Percentiles rank a stretch among this genome's conserved stretches.
These are phyloP conservation scores for Schmidtea mediterranea DNA, from an alignment of 1,140 invertebrate species.

Conservation along the genomic window DNA sequence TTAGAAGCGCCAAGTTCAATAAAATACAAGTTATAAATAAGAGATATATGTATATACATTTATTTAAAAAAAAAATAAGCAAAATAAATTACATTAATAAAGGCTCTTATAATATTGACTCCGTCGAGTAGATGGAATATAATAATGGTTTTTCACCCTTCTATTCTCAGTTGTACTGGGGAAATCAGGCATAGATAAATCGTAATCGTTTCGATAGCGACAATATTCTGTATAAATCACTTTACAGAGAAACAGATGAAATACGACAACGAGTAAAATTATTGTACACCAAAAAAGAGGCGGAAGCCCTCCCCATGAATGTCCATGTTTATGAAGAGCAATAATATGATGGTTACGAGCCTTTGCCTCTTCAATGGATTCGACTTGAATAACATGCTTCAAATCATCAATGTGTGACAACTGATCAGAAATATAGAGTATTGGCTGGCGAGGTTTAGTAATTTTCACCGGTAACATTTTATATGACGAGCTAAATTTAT, in stretches of 20 bases:
- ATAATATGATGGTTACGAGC: conserved; percentile 71
- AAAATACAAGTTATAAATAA: too few relatives aligned
- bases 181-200: too few relatives aligned
- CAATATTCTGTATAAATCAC: conserved; percentile 55
- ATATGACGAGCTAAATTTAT: conserved; percentile 31
- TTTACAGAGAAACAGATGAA: conserved; percentile 74
- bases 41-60: too few relatives aligned
- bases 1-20: too few relatives aligned
- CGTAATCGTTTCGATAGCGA: neutral
- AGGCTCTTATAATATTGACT: too few relatives aligned
- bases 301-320: conserved; percentile 58
- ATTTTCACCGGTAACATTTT: conserved; percentile 58
- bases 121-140: too few relatives aligned
- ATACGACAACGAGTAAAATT: conserved; percentile 57
- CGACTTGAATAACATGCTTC: conserved; percentile 61
- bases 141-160: too few relatives aligned
- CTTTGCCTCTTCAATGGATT: conserved; percentile 58
- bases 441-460: conserved; percentile 61
- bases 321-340: conserved; percentile 63
- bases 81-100: too few relatives aligned
- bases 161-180: too few relatives aligned
- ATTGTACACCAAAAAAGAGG: conserved; percentile 73
- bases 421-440: conserved; percentile 68
- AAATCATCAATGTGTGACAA: conserved; percentile 64
- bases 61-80: too few relatives aligned